Base-by-base conservation (phyloP, 2,797 vertebrate genomes). In the Tadarida brasiliensis region DNA sequence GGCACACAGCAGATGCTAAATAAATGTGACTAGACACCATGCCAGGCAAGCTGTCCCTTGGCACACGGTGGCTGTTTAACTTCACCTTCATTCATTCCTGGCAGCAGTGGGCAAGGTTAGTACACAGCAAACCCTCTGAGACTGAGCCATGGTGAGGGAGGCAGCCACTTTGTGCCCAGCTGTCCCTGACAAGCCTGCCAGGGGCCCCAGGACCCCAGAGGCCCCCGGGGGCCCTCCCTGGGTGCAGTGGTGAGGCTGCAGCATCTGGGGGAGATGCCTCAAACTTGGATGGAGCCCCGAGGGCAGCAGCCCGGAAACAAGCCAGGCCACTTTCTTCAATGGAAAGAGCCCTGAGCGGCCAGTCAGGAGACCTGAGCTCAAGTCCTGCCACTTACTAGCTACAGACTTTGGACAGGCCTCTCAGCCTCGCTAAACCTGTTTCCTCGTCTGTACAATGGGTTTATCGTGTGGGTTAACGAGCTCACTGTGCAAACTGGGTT, bases 391-490 rank as follows among this genome's bases (percentile, higher is more conserved):
- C 15, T 35, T 7, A 16, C 16, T n/a, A 78, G 63, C 47, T 81
- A 19, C 28, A 86, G 28, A 65, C 70, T 83, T 65, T 2, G 84
- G 63, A 51, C 44, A 24, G 19, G 49, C 39, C 49, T 59, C 73
- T 88, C 9, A 30, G 59, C 5, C 57, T 73, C 0, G 1, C 57
- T n/a, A 51, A 82, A 47, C 39, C 80, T 61, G 51, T 44, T 93
- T 95, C 49, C 82, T 91, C 87, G 57, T 84, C 90, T 94, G 16
- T 57, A 49, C 51, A 28, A 47, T 28, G 61, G 85, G 44, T 26
- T 33, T 49, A 26, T 54, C 49, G 8, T 17, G 49, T 80, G 87
- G 78, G 74, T 49, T 17, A 61, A 12, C 0, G 14, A 89, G 74
- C 54, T 89, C 39, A 14, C 9, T 2, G 19, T 71, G 49, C 83